Base-by-base conservation (phyloP, 1,140 invertebrate genomes). In the Dryas iulia region DNA sequence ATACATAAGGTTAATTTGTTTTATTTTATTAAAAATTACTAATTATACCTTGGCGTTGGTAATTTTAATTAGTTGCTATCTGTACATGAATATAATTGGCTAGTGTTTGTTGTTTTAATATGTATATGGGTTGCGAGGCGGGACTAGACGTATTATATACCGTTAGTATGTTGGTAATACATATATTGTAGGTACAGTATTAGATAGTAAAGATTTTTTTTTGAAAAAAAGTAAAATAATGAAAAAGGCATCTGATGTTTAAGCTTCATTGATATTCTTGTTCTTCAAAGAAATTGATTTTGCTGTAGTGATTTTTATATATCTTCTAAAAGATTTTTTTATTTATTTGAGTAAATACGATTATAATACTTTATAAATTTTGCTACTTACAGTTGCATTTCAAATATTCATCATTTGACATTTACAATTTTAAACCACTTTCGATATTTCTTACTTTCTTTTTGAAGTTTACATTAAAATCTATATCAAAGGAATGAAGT, bases 71-170 rank as follows among this genome's bases (percentile, higher is more conserved):
- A 24, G 30, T 18, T 35, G 24, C 14, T 57, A 35, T 18, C 33
- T 52, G 33, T 58, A 10, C 26, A 31, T 66, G 24, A 18, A 28
- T 66, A 35, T 59, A 59, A 66, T 35, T 66, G 54, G 30, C 31
- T 31, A 52, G 25, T 66, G 56, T 66, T 59, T 66, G 35, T 28
- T 21, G 24, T 59, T 26, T 66, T 66, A 59, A 59, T 58, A 59
- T 66, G 56, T 25, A 59, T 59, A 52, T 39, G 26, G 56, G 56
- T 23, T 59, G 33, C 39, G 31, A 59, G 33, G 56, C 56, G 64
- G 35, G 12, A 33, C 31, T 26, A 28, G n/a, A 66, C 7, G 23
- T 59, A 52, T 33, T 14, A 58, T 59, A 57, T 11, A 63, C 61
- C 47, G 52, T 63, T 63, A 31, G 10, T 63, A 18, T 39, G 60